Base-by-base conservation (phyloP, 92 coral and sea anemone genomes). In the Palythoa caribaeorum region DNA sequence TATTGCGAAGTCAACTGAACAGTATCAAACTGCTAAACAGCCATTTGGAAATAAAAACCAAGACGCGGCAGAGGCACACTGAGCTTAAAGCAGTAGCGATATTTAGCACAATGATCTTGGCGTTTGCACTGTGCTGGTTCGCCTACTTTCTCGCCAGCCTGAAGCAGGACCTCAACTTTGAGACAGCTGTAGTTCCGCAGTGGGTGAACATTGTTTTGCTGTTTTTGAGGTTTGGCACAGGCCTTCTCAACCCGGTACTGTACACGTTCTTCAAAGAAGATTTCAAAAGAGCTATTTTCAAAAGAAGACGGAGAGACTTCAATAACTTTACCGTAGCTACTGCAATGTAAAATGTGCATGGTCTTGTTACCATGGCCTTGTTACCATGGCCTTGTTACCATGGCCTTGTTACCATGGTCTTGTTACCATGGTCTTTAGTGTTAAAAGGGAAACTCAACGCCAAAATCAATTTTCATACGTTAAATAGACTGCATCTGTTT, bases 191-290 rank as follows among this genome's bases (percentile, higher is more conserved):
- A 21, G 83, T 85, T 2, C 97, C 97, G 7, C 54, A 76, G 21
- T 92, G 97, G 97, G 92, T 90, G 2, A 70, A 86, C 6, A 69
- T 84, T 17, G 47, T 88, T 6, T 77, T 88, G 48, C 12, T 94
- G 12, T 86, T 89, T 38, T 54, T 94, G 39, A 71, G 89, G 54
- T 89, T 88, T 38, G 87, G 90, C 87, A 92, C 95, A 6, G 94
- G 92, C 1, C 89, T 94, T 1, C 88, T 94, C 62, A 94, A 94
- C 65, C 94, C 96, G 4, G 70, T 94, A 5, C 84, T 94, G 69
- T 94, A 92, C 87, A 92, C 96, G 1, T 94, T 92, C 73, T 88
- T 94, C 73, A 94, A 94, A 71, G 92, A 92, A 65, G 97, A 94
- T 79, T 94, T 94, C 70, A 92, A 84, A 40, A 89, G 87, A 9